Evolutionary conservation across 2,888 invertebrate genomes (phyloP).

Genomic region (Phrixothrix hirtus): DNA sequence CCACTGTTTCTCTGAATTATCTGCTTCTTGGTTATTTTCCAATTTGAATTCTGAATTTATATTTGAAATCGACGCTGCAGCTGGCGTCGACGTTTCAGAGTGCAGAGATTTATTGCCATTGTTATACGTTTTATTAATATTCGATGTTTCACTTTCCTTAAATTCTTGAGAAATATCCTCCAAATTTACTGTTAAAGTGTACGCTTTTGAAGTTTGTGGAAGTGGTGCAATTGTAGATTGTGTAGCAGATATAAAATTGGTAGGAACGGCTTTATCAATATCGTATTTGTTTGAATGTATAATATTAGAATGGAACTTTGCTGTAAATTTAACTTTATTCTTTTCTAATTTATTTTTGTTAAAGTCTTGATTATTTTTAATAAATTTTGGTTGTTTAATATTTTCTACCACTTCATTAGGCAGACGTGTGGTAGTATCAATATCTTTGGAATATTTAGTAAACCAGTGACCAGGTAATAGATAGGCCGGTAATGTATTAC

Average conservation of each 20-base stretch:
- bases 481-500: conserved; percentile 57
- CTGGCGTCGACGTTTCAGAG: neutral
- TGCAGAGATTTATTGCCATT: neutral
- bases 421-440: conserved; percentile 20
- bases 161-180: too few species aligned
- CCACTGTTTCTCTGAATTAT: conserved; percentile 39
- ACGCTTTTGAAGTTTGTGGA: neutral
- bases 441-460: conserved; percentile 50
- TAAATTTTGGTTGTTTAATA: conserved; percentile 4
- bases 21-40: conserved; percentile 1
- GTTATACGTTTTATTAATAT: neutral
- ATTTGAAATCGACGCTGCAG: neutral
- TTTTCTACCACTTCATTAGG: conserved; percentile 18
- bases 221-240: neutral
- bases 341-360: neutral
- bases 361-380: conserved; percentile 4
- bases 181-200: neutral
- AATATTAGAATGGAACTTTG: neutral
- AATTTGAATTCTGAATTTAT: neutral
- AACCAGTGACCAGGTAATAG: conserved; percentile 63
- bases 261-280: neutral
- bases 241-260: neutral
- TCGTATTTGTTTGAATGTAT: neutral
- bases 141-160: neutral
- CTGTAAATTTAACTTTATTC: neutral